Conservation (phyloP, 2,113 vertebrate genomes). For the Copsychus sechellarum region DNA sequence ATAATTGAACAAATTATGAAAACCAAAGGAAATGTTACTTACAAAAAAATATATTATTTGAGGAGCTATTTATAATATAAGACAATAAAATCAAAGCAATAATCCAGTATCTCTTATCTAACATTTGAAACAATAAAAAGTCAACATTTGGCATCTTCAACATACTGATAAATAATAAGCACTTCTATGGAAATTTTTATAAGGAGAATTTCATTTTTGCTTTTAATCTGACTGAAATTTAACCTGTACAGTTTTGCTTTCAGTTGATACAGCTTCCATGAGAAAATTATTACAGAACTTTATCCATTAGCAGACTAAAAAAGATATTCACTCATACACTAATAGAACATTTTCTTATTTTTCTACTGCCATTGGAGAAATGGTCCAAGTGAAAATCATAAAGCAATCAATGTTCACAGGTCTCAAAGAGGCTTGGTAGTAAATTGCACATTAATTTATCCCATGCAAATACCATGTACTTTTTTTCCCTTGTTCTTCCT, state of each 20-base stretch:
- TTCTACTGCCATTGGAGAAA: not conserved
- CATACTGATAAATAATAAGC: not conserved
- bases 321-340: not conserved
- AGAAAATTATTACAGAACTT: not conserved
- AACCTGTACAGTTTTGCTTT: not conserved
- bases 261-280: not conserved
- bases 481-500: fast-evolving
- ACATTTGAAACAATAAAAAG: not conserved
- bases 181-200: not conserved
- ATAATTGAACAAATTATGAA: not conserved
- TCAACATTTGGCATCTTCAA: not conserved
- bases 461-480: not conserved
- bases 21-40: not conserved
- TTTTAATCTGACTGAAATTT: not conserved
- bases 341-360: not conserved
- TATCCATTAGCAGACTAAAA: not conserved
- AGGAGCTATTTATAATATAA: not conserved
- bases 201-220: not conserved
- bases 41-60: not conserved
- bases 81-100: not conserved
- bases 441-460: not conserved
- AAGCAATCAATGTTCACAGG: not conserved
- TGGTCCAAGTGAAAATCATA: not conserved
- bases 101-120: not conserved
- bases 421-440: not conserved